A percentile compares a stretch with the other conserved stretches of the same genome.
These are phyloP conservation scores for Synergus gifuensis DNA, from an alignment of 2,888 invertebrate species.

Conservation along the genomic window DNA sequence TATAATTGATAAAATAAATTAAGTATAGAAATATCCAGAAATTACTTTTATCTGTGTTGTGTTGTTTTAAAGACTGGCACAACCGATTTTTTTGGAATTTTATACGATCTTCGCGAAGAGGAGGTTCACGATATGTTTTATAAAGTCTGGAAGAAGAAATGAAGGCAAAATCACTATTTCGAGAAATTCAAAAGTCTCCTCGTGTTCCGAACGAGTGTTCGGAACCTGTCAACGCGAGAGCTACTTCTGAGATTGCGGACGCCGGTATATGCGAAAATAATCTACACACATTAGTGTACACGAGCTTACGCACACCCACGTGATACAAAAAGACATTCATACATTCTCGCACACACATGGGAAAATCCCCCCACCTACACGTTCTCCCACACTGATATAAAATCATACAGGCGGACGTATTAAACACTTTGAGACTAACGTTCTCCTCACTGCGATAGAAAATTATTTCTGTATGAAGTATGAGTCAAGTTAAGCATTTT, in stretches of 20 bases:
- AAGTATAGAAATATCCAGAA: background rate
- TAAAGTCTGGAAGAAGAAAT: conserved; percentile 17
- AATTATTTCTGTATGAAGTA: background rate
- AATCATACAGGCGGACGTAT: background rate
- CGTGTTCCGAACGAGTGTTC: conserved; percentile 48
- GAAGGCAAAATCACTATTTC: conserved; percentile 46
- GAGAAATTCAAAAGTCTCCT: conserved; percentile 40
- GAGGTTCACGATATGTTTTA: background rate
- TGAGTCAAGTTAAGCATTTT: background rate
- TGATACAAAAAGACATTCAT: conserved; percentile 24
- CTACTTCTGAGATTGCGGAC: conserved; percentile 70
- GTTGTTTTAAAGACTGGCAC: too few relatives aligned
- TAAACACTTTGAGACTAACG: conserved; percentile 5
- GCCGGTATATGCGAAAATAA: conserved; percentile 70
- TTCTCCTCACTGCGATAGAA: background rate
- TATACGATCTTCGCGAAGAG: background rate
- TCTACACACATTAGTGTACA: conserved; percentile 55
- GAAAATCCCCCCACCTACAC: conserved; percentile 13
- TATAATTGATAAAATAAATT: background rate
- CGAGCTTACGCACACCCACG: conserved; percentile 37
- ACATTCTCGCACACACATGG: conserved; percentile 2
- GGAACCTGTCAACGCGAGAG: conserved; percentile 68
- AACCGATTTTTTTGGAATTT: background rate
- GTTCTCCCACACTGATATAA: background rate
- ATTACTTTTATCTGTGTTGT: too few relatives aligned